Base-by-base conservation (phyloP, 2,888 invertebrate genomes). In the Amiota minor region DNA sequence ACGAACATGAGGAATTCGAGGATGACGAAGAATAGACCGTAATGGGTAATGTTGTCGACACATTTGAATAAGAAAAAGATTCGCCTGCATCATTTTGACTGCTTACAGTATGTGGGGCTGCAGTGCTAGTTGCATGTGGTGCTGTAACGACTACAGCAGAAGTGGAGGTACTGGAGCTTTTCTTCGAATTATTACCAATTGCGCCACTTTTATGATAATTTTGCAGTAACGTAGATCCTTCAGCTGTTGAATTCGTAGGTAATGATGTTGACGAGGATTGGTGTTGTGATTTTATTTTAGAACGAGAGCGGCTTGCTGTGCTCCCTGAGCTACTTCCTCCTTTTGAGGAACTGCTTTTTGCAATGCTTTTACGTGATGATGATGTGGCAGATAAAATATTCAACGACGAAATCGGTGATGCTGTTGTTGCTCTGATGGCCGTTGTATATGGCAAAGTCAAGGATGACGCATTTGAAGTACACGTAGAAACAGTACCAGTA, bases 381-480 rank as follows among this genome's bases (percentile, higher is more conserved):
- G 81, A 81, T 12, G 86, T 80, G 16, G 81, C 75, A 18, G 85
- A 78, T 8, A 82, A 84, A 8, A 78, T 74, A 12, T 79, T 77
- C 14, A 81, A 76, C 65, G 80, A 77, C 46, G 81, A 76, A 4
- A 46, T 49, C 18, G 65, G 6, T 12, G 16, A 16, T 3, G 89
- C 86, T 74, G 88, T 90, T 16, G 89, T 89, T 68, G 90, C 89
- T 9, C 89, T 88, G 77, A 45, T 45, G 3, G 90, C 53, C 12
- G 12, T n/a, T 90, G 88, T 90, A 88, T 91, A 90, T 55, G 87
- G 87, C 65, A 88, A 79, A 73, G 90, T 90, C 82, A 88, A 76
- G 62, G 91, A 90, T 71, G 90, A 82, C 1, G 91, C 89, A 49
- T 90, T 90, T 18, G 79, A 79, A 1, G 87, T 81, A 47, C 81